Percentiles rank a stretch among this genome's conserved stretches.
phyloP scores from a whole-genome alignment of 2,888 invertebrate genomes.

The Caenorhabditis sulstoni region DNA sequence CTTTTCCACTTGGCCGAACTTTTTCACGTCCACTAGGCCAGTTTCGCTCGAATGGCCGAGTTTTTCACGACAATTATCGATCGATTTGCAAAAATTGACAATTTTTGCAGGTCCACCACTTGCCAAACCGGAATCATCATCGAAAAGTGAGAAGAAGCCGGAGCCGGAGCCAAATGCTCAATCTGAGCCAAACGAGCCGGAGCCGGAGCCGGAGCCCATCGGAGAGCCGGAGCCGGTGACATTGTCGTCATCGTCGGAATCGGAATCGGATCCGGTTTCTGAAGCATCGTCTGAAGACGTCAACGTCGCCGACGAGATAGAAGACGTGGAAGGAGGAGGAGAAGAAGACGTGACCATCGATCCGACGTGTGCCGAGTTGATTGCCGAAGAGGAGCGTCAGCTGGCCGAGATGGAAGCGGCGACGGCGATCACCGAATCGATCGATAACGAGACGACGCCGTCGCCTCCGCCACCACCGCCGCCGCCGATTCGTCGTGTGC shows the following conservation, averaged over 20 bases:
- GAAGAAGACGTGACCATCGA: background rate
- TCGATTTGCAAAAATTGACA: no score
- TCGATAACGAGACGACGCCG: background rate
- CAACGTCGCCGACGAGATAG: no score
- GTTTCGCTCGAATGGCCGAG: no score
- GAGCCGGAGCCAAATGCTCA: background rate
- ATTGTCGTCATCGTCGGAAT: no score
- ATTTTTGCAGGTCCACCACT: no score
- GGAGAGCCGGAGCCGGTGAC: background rate
- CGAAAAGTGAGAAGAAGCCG: no score
- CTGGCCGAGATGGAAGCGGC: background rate
- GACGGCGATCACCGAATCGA: no score
- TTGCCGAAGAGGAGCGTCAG: slow-evolving; percentile 14
- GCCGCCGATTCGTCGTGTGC: slow-evolving; percentile 40
- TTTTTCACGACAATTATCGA: no score
- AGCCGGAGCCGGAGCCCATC: background rate
- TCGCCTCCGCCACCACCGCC: background rate
- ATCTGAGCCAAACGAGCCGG: background rate
- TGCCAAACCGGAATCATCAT: no score
- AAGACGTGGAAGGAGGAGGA: background rate
- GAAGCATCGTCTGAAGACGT: background rate
- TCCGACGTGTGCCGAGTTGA: slow-evolving; percentile 2
- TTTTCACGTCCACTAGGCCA: no score
- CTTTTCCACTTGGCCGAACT: no score
- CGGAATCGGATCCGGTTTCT: background rate